Base-by-base conservation (phyloP, 2,888 invertebrate species). In the Lasioglossum figueresi region DNA sequence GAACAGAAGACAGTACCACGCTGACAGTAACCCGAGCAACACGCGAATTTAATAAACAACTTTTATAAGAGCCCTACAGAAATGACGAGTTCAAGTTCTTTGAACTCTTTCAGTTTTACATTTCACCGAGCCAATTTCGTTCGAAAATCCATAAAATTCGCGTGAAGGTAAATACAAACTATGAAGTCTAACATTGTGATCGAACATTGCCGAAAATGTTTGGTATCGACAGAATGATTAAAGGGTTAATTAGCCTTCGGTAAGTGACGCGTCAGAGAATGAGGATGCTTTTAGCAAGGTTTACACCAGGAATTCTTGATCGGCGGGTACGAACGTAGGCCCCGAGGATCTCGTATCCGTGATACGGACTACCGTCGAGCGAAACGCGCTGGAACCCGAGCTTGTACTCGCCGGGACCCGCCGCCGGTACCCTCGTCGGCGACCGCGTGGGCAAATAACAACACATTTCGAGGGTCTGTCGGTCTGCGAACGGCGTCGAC, bases 381-480 rank as follows among this genome's bases (percentile, higher is more conserved):
- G 59, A 63, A 72, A 72, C 43, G 19, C 45, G 72, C 23, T 52
- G 27, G 72, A 31, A 45, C 72, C 43, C 31, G 59, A 52, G 52
- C 45, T 45, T 43, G 72, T 31, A 31, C 72, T 45, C 72, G 45
- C 8, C 43, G 19, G 72, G 23, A 73, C 34, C 45, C 48, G 23
- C 45, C 66, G 66, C 66, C 66, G 16, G 66, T 52, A 52, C 52
- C 52, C 52, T n/a, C 52, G 52, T 52, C 52, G 48, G 52, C 56
- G 77, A 40, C 82, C 78, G 76, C 86, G 86, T 86, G 82, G 78
- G 83, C 88, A 88, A 90, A 88, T 88, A 89, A 89, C 86, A 88
- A 87, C 84, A 87, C 74, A 88, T 89, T 88, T 89, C 90, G 90
- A 92, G 87, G 86, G 87, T 68, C 37, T 23, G 45, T 43, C 52